Conservation (phyloP, 2,888 invertebrate species). For the Mesochorus sp. region DNA sequence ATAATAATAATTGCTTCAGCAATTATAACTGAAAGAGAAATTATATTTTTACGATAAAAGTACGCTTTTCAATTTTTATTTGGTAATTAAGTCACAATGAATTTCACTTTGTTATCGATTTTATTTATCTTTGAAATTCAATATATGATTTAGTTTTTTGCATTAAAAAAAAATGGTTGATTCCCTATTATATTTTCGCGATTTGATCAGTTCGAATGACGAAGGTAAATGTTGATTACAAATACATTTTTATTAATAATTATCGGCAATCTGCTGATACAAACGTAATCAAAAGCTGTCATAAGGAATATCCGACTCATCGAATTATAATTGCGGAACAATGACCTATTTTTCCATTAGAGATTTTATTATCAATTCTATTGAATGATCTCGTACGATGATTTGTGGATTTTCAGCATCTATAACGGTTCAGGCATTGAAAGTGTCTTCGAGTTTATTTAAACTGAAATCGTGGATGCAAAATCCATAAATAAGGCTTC, state of each 20-base stretch:
- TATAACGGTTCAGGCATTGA: conserved; percentile 10
- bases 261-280: not conserved
- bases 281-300: not conserved
- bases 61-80: too few relatives aligned
- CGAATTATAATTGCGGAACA: not conserved
- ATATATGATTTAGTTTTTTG: too few relatives aligned
- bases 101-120: too few relatives aligned
- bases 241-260: not conserved
- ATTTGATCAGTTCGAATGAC: not conserved
- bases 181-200: too few relatives aligned
- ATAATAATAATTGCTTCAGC: not conserved
- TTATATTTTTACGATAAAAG: too few relatives aligned
- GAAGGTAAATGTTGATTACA: not conserved
- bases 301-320: conserved; percentile 12
- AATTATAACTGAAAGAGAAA: not conserved
- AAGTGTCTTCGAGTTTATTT: not conserved
- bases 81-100: too few relatives aligned
- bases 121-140: too few relatives aligned
- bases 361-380: too few relatives aligned
- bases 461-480: too few relatives aligned
- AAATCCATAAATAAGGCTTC: too few relatives aligned
- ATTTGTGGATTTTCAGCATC: not conserved
- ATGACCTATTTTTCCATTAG: conserved; percentile 9
- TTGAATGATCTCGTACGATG: not conserved
- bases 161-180: too few relatives aligned